phyloP scores from a whole-genome alignment of 2,113 vertebrate species.

The Scolopax mira region DNA sequence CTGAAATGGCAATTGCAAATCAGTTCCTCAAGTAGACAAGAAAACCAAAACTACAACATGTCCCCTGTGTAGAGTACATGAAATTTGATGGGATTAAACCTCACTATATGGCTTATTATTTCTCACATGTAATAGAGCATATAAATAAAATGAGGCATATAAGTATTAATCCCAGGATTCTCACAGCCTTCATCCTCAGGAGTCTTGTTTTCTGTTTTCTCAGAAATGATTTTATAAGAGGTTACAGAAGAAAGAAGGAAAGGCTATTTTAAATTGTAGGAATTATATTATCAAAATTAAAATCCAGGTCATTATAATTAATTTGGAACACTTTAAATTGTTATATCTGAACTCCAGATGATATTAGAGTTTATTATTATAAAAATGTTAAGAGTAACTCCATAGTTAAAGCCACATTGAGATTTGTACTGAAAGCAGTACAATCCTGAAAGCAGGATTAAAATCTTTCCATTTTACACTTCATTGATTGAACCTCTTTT shows the following conservation, averaged over 20 bases:
- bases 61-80: not conserved
- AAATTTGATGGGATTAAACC: slow-evolving; percentile 50
- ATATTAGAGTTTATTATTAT: not conserved
- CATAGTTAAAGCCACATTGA: not conserved
- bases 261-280: not conserved
- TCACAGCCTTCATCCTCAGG: not conserved
- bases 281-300: not conserved
- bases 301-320: not conserved
- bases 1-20: slow-evolving; percentile 9
- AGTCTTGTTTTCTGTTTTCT: slow-evolving; percentile 32
- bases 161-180: slow-evolving; percentile 46
- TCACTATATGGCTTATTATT: slow-evolving; percentile 37
- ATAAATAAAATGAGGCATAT: slow-evolving; percentile 20
- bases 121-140: slow-evolving; percentile 40
- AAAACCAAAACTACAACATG: not conserved
- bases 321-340: not conserved
- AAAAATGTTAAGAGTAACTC: not conserved
- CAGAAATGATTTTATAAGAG: not conserved
- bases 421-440: not conserved
- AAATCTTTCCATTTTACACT: slow-evolving; percentile 10
- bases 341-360: not conserved
- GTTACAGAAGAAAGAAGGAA: not conserved
- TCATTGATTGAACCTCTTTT: not conserved
- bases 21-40: not conserved
- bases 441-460: not conserved